A percentile compares a stretch with the other conserved stretches of the same genome.
Conservation (phyloP, 2,113 vertebrate species). For the Notiomystis cincta region DNA sequence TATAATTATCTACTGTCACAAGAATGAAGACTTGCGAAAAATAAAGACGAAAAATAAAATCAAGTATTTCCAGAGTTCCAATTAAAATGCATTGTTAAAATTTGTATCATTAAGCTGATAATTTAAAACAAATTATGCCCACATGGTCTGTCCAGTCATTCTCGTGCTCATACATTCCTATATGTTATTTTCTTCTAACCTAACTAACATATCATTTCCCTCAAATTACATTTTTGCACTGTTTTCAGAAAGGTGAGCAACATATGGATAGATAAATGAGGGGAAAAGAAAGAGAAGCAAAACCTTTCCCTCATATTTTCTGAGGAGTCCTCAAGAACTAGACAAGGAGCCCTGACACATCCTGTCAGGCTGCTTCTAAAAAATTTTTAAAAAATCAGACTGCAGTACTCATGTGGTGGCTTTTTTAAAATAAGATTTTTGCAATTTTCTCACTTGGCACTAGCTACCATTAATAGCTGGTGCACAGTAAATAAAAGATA, state of each 20-base stretch:
- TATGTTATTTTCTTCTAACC: background rate
- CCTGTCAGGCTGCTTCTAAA: background rate
- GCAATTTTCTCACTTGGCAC: background rate
- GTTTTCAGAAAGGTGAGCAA: background rate
- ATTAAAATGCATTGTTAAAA: background rate
- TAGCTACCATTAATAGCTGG: background rate
- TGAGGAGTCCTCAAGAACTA: background rate
- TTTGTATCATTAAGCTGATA: background rate
- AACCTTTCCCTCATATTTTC: background rate
- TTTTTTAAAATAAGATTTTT: background rate
- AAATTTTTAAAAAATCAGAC: background rate
- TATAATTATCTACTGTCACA: background rate
- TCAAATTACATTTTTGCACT: background rate
- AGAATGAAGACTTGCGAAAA: background rate
- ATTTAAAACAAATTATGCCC: background rate
- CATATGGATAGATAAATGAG: background rate
- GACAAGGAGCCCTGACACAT: background rate
- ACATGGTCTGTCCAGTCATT: background rate
- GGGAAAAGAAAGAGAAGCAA: background rate
- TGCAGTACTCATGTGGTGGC: background rate
- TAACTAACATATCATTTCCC: background rate
- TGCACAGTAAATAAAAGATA: background rate
- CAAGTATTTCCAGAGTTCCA: background rate
- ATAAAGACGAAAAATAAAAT: background rate
- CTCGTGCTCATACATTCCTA: background rate